phyloP scores from a whole-genome alignment of 2,113 vertebrate genomes.

The Lucifuga dentata region DNA sequence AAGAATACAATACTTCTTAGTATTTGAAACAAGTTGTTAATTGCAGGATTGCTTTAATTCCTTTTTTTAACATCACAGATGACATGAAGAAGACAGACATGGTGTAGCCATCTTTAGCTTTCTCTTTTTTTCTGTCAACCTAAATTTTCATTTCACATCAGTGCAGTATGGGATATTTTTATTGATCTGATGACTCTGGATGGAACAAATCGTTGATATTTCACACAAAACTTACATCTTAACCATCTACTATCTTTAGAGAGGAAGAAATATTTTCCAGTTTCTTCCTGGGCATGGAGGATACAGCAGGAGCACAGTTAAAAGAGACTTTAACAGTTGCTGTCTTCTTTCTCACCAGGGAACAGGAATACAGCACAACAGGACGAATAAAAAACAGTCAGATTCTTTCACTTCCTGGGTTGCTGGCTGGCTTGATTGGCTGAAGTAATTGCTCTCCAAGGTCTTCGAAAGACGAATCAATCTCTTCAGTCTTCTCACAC shows the following conservation, averaged over 20 bases:
- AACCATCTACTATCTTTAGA: too few relatives aligned
- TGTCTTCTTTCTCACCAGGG: constrained; percentile 28
- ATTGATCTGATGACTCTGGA: too few relatives aligned
- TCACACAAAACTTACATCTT: too few relatives aligned
- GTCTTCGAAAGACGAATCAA: constrained; percentile 42
- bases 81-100: neutral
- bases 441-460: constrained; percentile 54
- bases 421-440: constrained; percentile 35
- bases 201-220: too few relatives aligned
- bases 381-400: constrained; percentile 65
- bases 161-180: too few relatives aligned
- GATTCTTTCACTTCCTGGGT: constrained; percentile 39
- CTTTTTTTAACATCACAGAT: too few relatives aligned
- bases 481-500: constrained; percentile 21
- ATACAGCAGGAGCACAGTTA: neutral
- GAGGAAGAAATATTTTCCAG: neutral
- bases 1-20: too few relatives aligned
- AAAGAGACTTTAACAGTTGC: constrained; percentile 7
- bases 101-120: neutral
- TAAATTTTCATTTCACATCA: too few relatives aligned
- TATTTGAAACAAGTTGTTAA: too few relatives aligned
- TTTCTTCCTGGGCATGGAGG: neutral
- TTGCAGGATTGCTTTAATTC: too few relatives aligned
- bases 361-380: constrained; percentile 63
- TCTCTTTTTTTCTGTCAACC: too few relatives aligned